Base-by-base conservation (phyloP, 1,140 invertebrate genomes). In the Ylistrum balloti region DNA sequence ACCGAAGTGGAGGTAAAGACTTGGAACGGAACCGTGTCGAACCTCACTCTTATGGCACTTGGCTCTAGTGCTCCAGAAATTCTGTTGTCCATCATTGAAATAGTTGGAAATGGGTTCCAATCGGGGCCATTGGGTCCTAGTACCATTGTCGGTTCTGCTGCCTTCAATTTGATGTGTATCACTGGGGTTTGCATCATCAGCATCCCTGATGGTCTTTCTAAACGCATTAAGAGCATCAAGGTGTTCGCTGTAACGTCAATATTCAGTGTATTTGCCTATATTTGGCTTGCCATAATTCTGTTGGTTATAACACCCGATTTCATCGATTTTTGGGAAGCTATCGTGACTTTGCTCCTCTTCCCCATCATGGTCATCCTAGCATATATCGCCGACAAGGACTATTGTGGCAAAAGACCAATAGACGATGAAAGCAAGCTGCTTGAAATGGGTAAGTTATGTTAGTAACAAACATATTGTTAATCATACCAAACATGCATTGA, bases 1-100 rank as follows among this genome's bases (percentile, higher is more conserved):
- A 92, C 92, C 45, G 93, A 94, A 86, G 92, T 95, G 88, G 94
- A 94, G 85, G 93, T 96, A 13, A 91, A 93, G 74, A 94, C 96
- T 34, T 97, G 97, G 97, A 97, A 97, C 92, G 97, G 97, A 93
- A 97, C 97, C 0, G 97, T 97, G 17, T 97, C 97, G 90, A 97
- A 97, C 95, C 94, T 97, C n/a, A 91, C 88, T 33, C 95, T 97
- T 5, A 97, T 97, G 97, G 97, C 97, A 13, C 94, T 97, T 5
- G 97, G 97, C 9, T 97, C 97, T 10, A 97, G 97, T 35, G 97
- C 97, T 3, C 97, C 97, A 0, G 97, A 97, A 95, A 97, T 97
- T 91, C 94, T 97, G 0, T 95, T 97, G 48, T 97, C 97, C 20
- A 96, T 97, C 89, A 97, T 97, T 91, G 97, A 97, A 95, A 97